phyloP scores from a whole-genome alignment of 1,140 invertebrate species.

The Sipha flava region DNA sequence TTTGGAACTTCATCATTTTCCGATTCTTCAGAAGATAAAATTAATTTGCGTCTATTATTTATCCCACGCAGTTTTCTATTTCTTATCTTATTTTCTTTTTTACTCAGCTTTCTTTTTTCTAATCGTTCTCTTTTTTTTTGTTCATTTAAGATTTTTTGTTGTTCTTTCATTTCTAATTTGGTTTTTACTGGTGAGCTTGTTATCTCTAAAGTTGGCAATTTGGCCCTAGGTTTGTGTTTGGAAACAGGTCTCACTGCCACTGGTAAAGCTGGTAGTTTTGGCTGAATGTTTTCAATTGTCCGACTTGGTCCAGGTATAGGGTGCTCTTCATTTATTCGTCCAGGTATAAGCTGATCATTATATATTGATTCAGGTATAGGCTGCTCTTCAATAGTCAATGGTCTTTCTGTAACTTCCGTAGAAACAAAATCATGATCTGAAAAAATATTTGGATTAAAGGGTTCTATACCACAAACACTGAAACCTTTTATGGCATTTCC shows the following conservation, averaged over 20 bases:
- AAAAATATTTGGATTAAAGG: conserved; percentile 43
- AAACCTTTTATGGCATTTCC: conserved; percentile 29
- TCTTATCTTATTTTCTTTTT: neutral
- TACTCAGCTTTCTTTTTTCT: neutral
- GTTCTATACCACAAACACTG: conserved; percentile 40
- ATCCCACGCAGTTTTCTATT: neutral
- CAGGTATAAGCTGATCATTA: too few species aligned
- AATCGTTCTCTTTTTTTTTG: neutral
- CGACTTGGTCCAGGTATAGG: too few species aligned
- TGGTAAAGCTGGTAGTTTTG: neutral
- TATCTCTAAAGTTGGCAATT: neutral
- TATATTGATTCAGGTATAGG: too few species aligned
- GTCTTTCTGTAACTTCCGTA: conserved; percentile 40
- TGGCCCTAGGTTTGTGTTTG: neutral
- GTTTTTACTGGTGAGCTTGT: neutral
- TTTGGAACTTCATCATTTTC: neutral
- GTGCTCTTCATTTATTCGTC: too few species aligned
- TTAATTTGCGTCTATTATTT: neutral
- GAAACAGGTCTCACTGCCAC: neutral
- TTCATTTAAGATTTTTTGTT: too few species aligned
- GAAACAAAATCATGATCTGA: conserved; percentile 42
- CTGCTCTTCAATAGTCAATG: neutral
- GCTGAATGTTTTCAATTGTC: neutral
- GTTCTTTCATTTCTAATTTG: neutral
- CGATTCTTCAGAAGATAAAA: neutral